phyloP scores from a whole-genome alignment of 2,797 vertebrate genomes.

The Gallinago solitaria region DNA sequence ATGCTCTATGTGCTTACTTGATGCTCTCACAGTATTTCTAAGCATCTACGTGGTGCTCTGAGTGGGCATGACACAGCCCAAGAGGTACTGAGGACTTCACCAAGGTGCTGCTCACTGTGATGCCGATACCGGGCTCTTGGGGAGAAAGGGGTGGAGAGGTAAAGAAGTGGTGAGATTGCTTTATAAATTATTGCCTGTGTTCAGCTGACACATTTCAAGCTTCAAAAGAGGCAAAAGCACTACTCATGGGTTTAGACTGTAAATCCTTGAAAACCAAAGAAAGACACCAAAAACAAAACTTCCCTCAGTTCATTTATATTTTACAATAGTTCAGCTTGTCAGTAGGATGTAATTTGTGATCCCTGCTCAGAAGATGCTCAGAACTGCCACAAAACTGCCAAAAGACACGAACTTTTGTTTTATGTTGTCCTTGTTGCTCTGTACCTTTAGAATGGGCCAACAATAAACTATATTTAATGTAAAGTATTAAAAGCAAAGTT shows the following conservation, averaged over 20 bases:
- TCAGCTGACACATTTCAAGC: conserved; percentile 8
- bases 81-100: not conserved
- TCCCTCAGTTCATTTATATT: conserved; percentile 21
- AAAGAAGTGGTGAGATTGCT: not conserved
- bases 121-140: not conserved
- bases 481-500: conserved; percentile 14
- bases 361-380: conserved; percentile 19
- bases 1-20: fast-evolving
- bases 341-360: conserved; percentile 14
- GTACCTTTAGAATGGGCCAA: conserved; percentile 29
- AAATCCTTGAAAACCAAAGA: conserved; percentile 41
- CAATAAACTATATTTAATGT: conserved; percentile 59
- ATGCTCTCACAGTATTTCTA: not conserved
- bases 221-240: conserved; percentile 33
- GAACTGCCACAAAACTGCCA: conserved; percentile 53
- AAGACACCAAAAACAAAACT: not conserved
- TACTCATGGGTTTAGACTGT: conserved; percentile 42
- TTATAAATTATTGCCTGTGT: conserved; percentile 28
- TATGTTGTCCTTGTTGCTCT: conserved; percentile 61
- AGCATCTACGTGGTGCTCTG: fast-evolving
- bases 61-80: not conserved
- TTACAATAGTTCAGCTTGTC: conserved; percentile 22
- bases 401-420: conserved; percentile 53
- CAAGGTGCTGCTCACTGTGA: not conserved
- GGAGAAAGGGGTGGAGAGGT: not conserved